Evolutionary conservation across 2,888 invertebrate genomes (phyloP).

Genomic region (Drosophila yooni): DNA sequence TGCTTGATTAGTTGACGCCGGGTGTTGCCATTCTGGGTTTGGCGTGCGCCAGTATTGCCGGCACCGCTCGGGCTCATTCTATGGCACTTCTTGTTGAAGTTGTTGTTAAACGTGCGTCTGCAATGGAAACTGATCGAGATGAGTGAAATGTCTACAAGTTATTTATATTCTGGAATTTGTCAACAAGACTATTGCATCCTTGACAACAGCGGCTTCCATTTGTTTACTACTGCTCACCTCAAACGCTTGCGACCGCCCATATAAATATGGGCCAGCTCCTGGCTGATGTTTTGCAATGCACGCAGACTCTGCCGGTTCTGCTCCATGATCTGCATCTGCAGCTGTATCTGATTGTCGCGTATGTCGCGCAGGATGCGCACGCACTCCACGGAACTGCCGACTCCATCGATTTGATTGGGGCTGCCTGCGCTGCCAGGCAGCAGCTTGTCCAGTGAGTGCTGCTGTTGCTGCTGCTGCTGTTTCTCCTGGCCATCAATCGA

Average conservation of each 20-base stretch:
- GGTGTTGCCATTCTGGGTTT: constrained; percentile 42
- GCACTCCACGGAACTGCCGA: constrained; percentile 65
- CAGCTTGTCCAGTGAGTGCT: constrained; percentile 38
- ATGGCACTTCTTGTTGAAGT: constrained; percentile 71
- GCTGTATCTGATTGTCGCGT: constrained; percentile 75
- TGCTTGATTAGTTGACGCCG: constrained; percentile 69
- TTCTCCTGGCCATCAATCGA: constrained; percentile 76
- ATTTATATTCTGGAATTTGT: neutral
- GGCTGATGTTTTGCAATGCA: constrained; percentile 79
- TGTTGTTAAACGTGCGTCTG: constrained; percentile 65
- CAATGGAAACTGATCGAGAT: constrained; percentile 3
- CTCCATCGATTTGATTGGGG: constrained; percentile 48
- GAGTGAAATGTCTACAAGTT: neutral
- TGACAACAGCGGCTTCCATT: neutral
- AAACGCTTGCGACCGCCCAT: constrained; percentile 77
- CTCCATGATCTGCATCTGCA: constrained; percentile 77
- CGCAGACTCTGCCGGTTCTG: constrained; percentile 74
- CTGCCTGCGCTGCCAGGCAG: constrained; percentile 26
- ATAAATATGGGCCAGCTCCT: constrained; percentile 80
- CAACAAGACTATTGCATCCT: neutral
- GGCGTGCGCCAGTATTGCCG: constrained; percentile 35
- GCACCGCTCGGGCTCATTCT: constrained; percentile 62
- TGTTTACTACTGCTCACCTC: constrained; percentile 38
- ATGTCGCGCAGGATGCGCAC: constrained; percentile 77
- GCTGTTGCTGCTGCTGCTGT: constrained; percentile 31